Base-by-base conservation (phyloP, 2,797 vertebrate genomes). In the Vultur gryphus region DNA sequence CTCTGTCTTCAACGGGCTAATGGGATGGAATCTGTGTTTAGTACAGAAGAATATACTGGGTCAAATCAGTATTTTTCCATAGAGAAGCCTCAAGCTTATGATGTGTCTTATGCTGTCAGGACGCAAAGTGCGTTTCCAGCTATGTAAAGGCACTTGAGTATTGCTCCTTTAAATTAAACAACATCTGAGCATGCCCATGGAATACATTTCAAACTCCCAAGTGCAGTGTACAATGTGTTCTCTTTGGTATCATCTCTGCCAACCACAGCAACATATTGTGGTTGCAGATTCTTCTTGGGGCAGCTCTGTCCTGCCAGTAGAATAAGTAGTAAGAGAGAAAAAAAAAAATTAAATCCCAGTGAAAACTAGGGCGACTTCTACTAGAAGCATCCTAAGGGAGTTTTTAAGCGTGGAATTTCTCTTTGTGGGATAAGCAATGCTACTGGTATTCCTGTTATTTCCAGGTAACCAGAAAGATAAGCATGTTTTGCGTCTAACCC, bases 171-270 rank as follows among this genome's bases (percentile, higher is more conserved):
- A 82, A 52, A 52, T 37, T 21, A 65, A 43, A 23, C 14, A 61
- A 13, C 44, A 37, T 21, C 48, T 35, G 29, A 61, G 46, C 2
- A 0, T 29, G 35, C 52, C 55, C 64, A 2, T 13, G 48, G 49
- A 59, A 78, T 7, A n/a, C n/a, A 52, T 41, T 25, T 85, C 41
- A 8, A 81, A 57, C 24, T 67, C 18, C 24, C 7, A 21, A 54
- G 41, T 1, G 10, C n/a, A n/a, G 11, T 1, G 11, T 19, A 26
- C 16, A 26, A 17, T 7, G 2, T 2, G 4, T n/a, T 58, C 20
- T 14, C 16, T 67, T 62, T 78, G 54, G 35, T 44, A 25, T 72
- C 18, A 3, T 26, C 70, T 58, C 65, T 66, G 64, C 44, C 43
- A 62, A 11, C 44, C 67, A 80, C 67, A 70, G 25, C 39, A 61